Percentiles rank a stretch among this genome's conserved stretches.
phyloP scores from a whole-genome alignment of 2,113 vertebrate genomes.

The Cyanistes caeruleus region DNA sequence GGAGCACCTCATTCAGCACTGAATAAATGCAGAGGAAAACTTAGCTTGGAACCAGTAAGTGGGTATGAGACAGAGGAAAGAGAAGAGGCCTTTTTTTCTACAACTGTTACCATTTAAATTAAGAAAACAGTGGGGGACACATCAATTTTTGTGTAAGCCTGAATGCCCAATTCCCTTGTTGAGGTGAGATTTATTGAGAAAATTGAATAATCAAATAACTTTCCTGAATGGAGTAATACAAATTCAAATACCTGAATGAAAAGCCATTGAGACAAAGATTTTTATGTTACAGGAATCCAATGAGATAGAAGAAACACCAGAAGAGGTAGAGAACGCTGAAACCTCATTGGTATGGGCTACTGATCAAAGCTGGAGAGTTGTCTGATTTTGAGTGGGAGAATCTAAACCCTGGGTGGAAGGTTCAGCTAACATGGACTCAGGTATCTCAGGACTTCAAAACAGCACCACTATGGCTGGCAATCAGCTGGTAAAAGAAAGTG shows the following conservation, averaged over 20 bases:
- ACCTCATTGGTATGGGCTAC: not conserved
- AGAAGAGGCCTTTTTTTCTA: not conserved
- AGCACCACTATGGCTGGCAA: not conserved
- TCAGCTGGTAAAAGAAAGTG: not conserved
- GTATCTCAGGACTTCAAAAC: not conserved
- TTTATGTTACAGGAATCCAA: not conserved
- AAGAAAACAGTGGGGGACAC: not conserved
- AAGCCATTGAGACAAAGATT: not conserved
- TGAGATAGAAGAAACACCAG: not conserved
- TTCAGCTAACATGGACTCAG: not conserved
- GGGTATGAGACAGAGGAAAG: not conserved
- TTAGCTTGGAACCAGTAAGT: not conserved
- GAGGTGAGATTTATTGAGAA: not conserved
- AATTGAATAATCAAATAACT: not conserved
- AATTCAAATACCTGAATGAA: not conserved
- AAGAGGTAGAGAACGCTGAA: not conserved
- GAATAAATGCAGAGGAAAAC: not conserved
- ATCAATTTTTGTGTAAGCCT: not conserved
- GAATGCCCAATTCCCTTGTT: not conserved
- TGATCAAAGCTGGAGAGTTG: not conserved
- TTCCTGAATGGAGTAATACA: not conserved
- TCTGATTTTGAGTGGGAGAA: not conserved
- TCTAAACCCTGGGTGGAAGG: not conserved
- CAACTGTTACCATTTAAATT: not conserved
- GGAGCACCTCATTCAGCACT: not conserved